A percentile compares a stretch with the other conserved stretches of the same genome.
Evolutionary conservation across 30 jellyfish, hydroid and myxozoan species (phyloP).

Genomic region (Hydra vulgaris): DNA sequence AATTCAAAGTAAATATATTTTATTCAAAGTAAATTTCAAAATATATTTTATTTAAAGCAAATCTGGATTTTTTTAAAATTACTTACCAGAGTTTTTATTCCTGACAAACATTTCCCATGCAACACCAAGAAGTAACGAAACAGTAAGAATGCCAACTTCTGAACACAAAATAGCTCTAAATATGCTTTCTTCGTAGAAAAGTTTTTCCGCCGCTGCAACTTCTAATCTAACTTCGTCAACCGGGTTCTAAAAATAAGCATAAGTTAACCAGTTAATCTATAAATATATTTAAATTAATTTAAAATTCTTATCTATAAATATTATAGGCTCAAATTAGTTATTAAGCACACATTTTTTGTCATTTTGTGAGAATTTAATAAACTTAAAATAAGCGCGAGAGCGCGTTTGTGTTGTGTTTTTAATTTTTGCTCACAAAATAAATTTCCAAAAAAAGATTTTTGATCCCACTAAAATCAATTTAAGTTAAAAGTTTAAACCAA

Average conservation of each 20-base stretch:
- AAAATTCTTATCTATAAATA: no score
- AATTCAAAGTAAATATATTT: no score
- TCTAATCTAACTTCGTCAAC: constrained; percentile 83
- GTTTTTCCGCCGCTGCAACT: constrained; percentile 77
- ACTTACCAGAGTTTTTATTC: constrained; percentile 60
- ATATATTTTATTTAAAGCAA: not conserved
- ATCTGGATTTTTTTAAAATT: not conserved
- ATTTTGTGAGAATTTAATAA: no score
- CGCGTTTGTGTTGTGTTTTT: no score
- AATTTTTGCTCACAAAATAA: no score
- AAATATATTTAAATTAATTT: not conserved
- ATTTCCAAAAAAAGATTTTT: no score
- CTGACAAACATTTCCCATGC: constrained; percentile 85
- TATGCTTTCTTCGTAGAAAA: constrained; percentile 65
- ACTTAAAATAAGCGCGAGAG: no score
- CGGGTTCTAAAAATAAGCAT: constrained; percentile 45
- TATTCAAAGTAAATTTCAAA: no score
- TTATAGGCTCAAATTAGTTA: no score
- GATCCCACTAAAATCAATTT: no score
- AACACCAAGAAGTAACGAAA: constrained; percentile 57
- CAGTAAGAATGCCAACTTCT: constrained; percentile 58
- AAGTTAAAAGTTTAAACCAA: no score
- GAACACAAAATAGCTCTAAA: constrained; percentile 65
- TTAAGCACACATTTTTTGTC: no score
- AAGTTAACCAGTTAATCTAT: not conserved